Conservation (phyloP, 2,113 vertebrate genomes). For the Cercocebus atys region DNA sequence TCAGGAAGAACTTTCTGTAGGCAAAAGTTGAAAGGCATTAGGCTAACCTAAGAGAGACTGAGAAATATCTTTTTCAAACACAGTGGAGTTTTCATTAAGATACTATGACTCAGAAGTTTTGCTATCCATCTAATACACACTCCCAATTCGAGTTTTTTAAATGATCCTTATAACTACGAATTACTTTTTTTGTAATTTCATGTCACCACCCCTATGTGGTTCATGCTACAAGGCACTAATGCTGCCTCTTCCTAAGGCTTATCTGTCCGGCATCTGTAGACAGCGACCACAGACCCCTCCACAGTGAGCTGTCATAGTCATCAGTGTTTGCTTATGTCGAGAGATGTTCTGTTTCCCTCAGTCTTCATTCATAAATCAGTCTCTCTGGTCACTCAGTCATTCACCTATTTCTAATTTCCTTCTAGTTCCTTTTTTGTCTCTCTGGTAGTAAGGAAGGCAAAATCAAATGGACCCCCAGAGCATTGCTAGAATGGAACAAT, state of each 20-base stretch:
- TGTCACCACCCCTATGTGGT: not conserved
- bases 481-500: too few species aligned
- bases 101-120: not conserved
- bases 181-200: not conserved
- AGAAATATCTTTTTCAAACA: not conserved
- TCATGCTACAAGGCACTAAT: fast-evolving
- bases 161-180: not conserved
- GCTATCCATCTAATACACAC: not conserved
- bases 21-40: not conserved
- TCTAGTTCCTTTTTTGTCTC: not conserved
- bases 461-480: not conserved
- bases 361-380: not conserved
- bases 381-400: not conserved
- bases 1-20: not conserved
- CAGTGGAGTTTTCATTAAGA: not conserved
- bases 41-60: not conserved
- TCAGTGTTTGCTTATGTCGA: not conserved
- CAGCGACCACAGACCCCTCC: not conserved
- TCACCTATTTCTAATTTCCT: not conserved
- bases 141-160: not conserved
- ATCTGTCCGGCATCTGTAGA: not conserved
- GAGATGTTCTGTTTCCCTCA: not conserved
- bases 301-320: too few species aligned
- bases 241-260: not conserved
- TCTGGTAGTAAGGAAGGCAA: not conserved